phyloP scores from a whole-genome alignment of 2,113 vertebrate species.

The Psittacara wagleri region DNA sequence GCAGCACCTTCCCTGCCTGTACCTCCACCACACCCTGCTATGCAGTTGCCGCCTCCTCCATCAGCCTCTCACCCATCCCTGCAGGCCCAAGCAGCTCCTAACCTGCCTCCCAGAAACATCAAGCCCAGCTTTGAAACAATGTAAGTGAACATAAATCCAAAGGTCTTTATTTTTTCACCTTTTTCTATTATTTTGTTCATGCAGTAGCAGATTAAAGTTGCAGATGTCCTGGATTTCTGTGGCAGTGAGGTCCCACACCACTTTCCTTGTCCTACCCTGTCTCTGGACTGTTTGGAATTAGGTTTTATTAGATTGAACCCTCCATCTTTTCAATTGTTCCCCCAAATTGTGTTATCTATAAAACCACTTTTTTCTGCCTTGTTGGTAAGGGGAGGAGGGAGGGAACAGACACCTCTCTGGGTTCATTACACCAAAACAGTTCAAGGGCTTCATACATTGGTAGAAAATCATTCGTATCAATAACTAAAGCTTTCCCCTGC shows the following conservation, averaged over 20 bases:
- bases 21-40: slow-evolving; percentile 26
- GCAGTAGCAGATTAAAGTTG: background rate
- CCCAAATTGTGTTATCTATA: background rate
- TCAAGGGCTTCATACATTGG: background rate
- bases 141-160: slow-evolving; percentile 38
- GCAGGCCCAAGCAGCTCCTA: slow-evolving; percentile 59
- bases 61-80: slow-evolving; percentile 35
- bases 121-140: slow-evolving; percentile 54
- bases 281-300: background rate
- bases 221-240: background rate
- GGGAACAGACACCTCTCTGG: background rate
- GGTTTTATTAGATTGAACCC: background rate
- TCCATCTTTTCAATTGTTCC: background rate
- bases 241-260: background rate
- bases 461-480: background rate
- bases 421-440: background rate
- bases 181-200: background rate
- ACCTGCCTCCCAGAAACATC: slow-evolving; percentile 83
- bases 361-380: background rate
- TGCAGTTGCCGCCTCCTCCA: slow-evolving; percentile 3
- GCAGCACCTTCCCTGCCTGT: background rate
- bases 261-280: background rate
- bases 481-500: background rate
- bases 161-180: background rate
- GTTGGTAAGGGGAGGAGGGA: rapidly evolving